Evolutionary conservation across 2,113 vertebrate genomes (phyloP), one percentile per base, ranked within the genome.

Genomic region (Hystrix brachyura): DNA sequence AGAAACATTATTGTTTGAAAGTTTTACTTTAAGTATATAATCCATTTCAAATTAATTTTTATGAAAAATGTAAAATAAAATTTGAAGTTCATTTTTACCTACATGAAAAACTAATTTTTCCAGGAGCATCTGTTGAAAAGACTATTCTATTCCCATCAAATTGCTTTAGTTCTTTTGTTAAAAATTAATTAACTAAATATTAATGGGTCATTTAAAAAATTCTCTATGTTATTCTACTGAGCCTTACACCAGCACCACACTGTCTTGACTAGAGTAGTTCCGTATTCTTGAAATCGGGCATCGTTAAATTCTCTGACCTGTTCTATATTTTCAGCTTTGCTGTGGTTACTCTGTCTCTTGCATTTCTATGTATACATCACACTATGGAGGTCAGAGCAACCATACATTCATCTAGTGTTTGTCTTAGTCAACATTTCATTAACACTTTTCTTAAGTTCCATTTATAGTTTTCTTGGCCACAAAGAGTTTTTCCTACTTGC

Each of bases 11-110:
- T 80, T 46, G 12, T 67, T 93, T 67, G 59, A 38, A 67, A 38
- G 83, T 88, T 96, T 94, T 69, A 69, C 10, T 65, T 65, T 72
- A 59, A 32, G 0, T 43, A 1, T 53, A 55, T 46, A 67, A 60
- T 74, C 17, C 34, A 82, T 87, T 90, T 85, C 29, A 86, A 94
- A 23, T 72, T 65, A 81, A 86, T 81, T 91, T 96, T 81, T 64
- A 55, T 81, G 10, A 43, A 18, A 48, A 23, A 7, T 81, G 23
- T 78, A 5, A 27, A 48, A 87, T 38, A 38, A 83, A 53, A 89
- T 38, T 74, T 43, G 27, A 86, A 3, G 25, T 64, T 71, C 32
- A 81, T 86, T 71, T 67, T 48, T 53, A 38, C 43, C 25, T 29
- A 59, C 14, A 18, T 19, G 29, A 19, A 27, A 67, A 82, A 46